Evolutionary conservation across 2,113 vertebrate species (phyloP).

Genomic region (Nothobranchius furzeri): DNA sequence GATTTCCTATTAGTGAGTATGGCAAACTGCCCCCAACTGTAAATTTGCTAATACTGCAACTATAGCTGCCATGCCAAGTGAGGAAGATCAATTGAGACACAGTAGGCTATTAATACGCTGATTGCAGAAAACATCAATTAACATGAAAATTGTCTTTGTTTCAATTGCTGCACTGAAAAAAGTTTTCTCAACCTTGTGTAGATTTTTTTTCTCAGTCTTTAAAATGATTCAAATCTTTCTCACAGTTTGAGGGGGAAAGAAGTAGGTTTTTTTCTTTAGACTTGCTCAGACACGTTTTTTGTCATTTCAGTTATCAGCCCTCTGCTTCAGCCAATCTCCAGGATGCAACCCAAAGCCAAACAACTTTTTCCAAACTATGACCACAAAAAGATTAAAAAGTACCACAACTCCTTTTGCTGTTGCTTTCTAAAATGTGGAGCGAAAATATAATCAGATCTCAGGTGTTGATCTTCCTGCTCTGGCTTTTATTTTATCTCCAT

Average conservation of each 20-base stretch:
- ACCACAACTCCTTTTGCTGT: no score
- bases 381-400: slow-evolving; percentile 45
- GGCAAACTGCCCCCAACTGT: slow-evolving; percentile 50
- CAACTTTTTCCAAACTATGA: background rate
- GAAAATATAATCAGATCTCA: no score
- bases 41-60: slow-evolving; percentile 56
- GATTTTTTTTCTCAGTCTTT: background rate
- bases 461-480: background rate
- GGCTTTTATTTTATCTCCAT: slow-evolving; percentile 39
- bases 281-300: slow-evolving; percentile 8
- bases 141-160: background rate
- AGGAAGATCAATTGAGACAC: slow-evolving; percentile 36
- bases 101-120: slow-evolving; percentile 25
- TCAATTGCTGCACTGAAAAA: background rate
- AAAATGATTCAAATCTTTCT: slow-evolving; percentile 18
- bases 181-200: background rate
- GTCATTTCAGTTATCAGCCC: slow-evolving; percentile 52
- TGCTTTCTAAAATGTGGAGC: no score
- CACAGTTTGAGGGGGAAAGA: background rate
- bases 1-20: slow-evolving; percentile 57
- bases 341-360: no score
- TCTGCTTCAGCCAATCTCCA: slow-evolving; percentile 9
- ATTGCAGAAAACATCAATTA: slow-evolving; percentile 16
- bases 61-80: slow-evolving; percentile 25
- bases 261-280: background rate